Evolutionary conservation across 2,113 vertebrate genomes (phyloP).

Genomic region (Saccopteryx leptura): DNA sequence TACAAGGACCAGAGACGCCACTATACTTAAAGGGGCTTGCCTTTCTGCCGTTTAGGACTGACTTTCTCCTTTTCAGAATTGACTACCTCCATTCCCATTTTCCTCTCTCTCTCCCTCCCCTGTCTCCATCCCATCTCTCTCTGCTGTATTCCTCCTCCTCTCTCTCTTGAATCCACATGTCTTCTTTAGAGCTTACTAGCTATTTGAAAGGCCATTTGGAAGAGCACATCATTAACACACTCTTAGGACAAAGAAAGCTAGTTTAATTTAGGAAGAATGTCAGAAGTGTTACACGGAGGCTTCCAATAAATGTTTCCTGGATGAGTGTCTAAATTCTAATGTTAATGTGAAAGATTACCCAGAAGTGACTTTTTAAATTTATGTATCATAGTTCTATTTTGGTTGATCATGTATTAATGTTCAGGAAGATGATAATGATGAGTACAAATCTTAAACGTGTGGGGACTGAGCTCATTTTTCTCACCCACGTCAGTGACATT

Average conservation of each 20-base stretch:
- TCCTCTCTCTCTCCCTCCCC: rapidly evolving
- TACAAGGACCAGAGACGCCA: not conserved
- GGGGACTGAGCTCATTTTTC: not conserved
- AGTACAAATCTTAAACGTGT: not conserved
- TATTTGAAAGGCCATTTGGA: not conserved
- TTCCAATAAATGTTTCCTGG: not conserved
- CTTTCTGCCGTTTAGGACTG: not conserved
- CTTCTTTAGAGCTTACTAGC: not conserved
- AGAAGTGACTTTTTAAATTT: not conserved
- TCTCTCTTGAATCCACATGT: not conserved
- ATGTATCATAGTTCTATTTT: not conserved
- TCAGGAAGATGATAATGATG: not conserved
- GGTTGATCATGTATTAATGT: not conserved
- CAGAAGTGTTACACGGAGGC: not conserved
- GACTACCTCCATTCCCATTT: not conserved
- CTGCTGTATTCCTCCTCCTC: rapidly evolving
- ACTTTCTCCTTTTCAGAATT: not conserved
- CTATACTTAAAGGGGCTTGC: rapidly evolving
- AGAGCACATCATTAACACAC: not conserved
- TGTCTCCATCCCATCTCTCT: not conserved
- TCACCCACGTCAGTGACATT: not conserved
- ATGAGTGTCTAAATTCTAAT: not conserved
- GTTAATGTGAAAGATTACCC: not conserved
- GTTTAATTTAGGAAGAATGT: not conserved
- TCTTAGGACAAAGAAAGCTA: slow-evolving; percentile 8